Percentiles rank a stretch among this genome's conserved stretches.
Conservation (phyloP, 2,113 vertebrate genomes). For the Saguinus midas region DNA sequence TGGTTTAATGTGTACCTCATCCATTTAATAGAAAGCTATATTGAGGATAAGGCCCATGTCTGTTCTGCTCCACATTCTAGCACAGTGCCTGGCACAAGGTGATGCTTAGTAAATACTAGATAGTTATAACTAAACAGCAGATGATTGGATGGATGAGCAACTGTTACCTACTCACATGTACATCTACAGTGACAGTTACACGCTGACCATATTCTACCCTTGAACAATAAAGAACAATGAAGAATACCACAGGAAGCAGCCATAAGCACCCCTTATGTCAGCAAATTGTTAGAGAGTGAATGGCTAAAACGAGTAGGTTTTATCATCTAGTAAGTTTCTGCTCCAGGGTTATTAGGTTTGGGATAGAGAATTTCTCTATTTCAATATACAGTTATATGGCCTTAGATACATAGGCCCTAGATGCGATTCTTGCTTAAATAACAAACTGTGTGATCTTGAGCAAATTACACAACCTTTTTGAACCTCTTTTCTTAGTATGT, state of each 20-base stretch:
- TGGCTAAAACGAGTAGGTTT: background rate
- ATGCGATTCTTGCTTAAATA: background rate
- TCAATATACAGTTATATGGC: background rate
- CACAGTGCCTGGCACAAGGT: background rate
- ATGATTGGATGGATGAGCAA: background rate
- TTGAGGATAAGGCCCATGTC: background rate
- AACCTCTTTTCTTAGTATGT: constrained; percentile 39
- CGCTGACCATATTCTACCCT: background rate
- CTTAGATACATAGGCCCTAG: background rate
- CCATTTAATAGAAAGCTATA: background rate
- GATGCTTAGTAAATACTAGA: background rate
- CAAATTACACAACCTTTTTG: background rate
- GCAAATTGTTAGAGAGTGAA: background rate
- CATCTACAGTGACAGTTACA: background rate
- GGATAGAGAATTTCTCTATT: background rate
- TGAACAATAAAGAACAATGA: background rate
- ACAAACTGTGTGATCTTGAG: background rate
- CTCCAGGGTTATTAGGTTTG: background rate
- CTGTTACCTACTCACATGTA: background rate
- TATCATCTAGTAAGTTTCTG: background rate
- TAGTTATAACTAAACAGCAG: background rate
- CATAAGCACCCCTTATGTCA: background rate
- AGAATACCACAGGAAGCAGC: background rate
- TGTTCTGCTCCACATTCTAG: background rate
- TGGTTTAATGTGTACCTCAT: background rate